These are phyloP conservation scores for Neotoma lepida DNA, from an alignment of 2,113 vertebrate genomes.

Conservation along the genomic window DNA sequence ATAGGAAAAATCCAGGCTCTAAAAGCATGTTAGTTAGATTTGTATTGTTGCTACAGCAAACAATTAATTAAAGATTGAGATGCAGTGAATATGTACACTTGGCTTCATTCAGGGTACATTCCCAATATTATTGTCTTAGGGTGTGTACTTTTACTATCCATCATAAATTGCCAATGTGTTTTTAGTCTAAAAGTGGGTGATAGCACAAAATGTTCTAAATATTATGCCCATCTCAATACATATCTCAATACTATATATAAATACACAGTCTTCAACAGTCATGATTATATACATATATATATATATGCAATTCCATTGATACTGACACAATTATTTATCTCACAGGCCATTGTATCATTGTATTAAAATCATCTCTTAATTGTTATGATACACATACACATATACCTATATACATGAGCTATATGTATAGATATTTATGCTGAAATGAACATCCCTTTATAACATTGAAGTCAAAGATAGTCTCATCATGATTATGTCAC, in stretches of 20 bases:
- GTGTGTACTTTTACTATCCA: background rate
- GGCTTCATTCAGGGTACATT: background rate
- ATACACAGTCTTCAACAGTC: background rate
- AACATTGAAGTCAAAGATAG: background rate
- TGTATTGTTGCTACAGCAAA: background rate
- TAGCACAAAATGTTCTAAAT: conserved; percentile 6
- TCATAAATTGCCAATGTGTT: background rate
- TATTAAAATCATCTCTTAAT: background rate
- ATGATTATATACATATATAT: background rate
- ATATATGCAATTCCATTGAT: background rate
- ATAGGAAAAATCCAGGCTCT: background rate
- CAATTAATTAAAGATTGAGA: conserved; percentile 25
- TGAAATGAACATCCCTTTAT: background rate
- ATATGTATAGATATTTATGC: background rate
- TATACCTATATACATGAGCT: background rate
- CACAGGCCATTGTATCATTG: background rate
- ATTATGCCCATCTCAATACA: background rate
- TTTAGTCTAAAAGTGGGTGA: background rate
- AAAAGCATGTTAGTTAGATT: background rate
- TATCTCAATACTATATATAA: background rate
- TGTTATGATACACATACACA: background rate
- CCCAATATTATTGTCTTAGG: background rate
- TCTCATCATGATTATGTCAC: background rate
- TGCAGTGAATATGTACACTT: background rate
- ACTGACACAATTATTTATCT: background rate